Base-by-base conservation (phyloP, 2,797 vertebrate species). In the Poecilia wingei region DNA sequence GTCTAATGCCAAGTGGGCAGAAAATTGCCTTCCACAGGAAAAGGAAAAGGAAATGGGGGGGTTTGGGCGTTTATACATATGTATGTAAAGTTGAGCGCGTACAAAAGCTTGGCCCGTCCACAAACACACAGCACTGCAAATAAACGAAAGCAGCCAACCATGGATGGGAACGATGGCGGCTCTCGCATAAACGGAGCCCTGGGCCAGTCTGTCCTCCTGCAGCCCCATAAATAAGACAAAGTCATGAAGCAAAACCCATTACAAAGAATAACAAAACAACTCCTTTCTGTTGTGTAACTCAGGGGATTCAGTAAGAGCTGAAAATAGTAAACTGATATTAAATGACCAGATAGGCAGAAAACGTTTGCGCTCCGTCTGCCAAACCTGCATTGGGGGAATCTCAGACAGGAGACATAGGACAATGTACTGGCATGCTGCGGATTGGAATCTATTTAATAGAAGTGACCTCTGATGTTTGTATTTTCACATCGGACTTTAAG, bases 111-210 rank as follows among this genome's bases (percentile, higher is more conserved):
- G 74, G 72, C 75, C 76, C 43, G 22, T n/a, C 41, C 49, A 76
- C 79, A 77, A 77, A 80, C 72, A 87, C 45, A 76, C 69, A 82
- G 55, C 83, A 79, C 78, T 66, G 71, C 79, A 87, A 82, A 87
- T 69, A 81, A 46, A 82, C 72, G 59, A 68, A 76, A 28, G 84
- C 82, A 83, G 64, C 72, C 82, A 84, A 79, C 79, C 84, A 79
- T 82, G 36, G 20, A 69, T 43, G 39, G 39, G 20, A 69, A 41
- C 66, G 13, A 13, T 41, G 64, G n/a, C 28, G 57, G 6, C 16
- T 61, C 57, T 61, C 14, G 51, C 51, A 55, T 16, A 31, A 31
- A 61, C 28, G 55, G 55, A 57, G 25, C 25, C 55, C 55, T 57
- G 55, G 25, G 55, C 10, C 28, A 61, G 57, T 2, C n/a, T 61